Base-by-base conservation (phyloP, 1,140 invertebrate species). In the Drepana arcuata region DNA sequence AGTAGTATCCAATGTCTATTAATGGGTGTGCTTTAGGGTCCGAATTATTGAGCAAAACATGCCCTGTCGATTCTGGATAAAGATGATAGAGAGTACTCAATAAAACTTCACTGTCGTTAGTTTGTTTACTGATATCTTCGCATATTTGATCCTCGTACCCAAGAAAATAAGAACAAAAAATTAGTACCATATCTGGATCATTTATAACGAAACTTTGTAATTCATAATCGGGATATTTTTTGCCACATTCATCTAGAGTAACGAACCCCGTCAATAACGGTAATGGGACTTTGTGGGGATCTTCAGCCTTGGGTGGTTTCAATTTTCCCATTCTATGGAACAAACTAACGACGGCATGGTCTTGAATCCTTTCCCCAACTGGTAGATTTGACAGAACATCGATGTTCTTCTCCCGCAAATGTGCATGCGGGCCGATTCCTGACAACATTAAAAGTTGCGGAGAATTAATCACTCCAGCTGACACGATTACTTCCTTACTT, bases 361-460 rank as follows among this genome's bases (percentile, higher is more conserved):
- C 34, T 11, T 36, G 34, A n/a, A 26, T n/a, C 6, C 27, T 36
- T 11, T 36, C 14, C 2, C 34, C 34, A 10, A 36, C 34, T 4
- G 34, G 34, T 11, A 36, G 27, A 11, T 36, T 15, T 11, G 24
- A 12, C 1, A 36, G 11, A 1, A 36, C 14, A 4, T 26, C 15
- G 2, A 36, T 36, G 3, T 27, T 16, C 14, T 9, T 14, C 4
- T 14, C 12, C 10, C 16, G 9, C 7, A 36, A 36, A 12, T 36
- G 34, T 2, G 9, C 2, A 6, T 15, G n/a, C 7, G 23, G 34
- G 7, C 34, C 34, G 7, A 36, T 27, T 16, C 34, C 34, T n/a
- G 34, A 36, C 6, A 36, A 9, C 34, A 36, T 36, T 5, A 26
- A 9, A 3, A 36, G 24, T 34, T 34, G 16, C 23, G 32, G 16